Percentiles rank a stretch among this genome's conserved stretches.
phyloP scores from a whole-genome alignment of 2,797 vertebrate genomes.

The Chloroceryle inda region DNA sequence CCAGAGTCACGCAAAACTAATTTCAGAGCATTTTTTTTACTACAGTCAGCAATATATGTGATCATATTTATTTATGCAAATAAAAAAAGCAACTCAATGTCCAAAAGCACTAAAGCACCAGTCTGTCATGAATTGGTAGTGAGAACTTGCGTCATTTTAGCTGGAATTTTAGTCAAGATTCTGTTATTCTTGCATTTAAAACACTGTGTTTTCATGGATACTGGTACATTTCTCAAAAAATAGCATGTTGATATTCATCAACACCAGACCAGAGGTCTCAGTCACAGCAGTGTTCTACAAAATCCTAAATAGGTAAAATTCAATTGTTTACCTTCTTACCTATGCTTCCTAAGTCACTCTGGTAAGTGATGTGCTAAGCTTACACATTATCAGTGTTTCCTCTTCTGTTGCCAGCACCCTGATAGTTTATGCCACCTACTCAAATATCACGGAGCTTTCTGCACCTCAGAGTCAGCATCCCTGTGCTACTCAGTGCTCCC shows the following conservation, averaged over 20 bases:
- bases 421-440: background rate
- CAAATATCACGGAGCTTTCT: background rate
- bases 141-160: background rate
- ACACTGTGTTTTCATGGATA: background rate
- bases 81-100: background rate
- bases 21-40: background rate
- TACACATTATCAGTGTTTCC: background rate
- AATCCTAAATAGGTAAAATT: background rate
- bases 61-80: background rate
- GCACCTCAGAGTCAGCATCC: background rate
- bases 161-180: background rate
- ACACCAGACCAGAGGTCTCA: background rate
- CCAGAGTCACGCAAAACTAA: background rate
- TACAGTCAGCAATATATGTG: background rate
- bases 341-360: background rate
- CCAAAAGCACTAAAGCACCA: background rate
- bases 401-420: background rate
- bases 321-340: background rate
- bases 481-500: background rate
- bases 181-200: background rate
- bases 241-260: background rate
- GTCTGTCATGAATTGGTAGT: background rate
- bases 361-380: rapidly evolving
- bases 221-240: background rate
- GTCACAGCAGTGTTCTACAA: background rate